Conservation (phyloP, 2,888 invertebrate genomes). For the Amphipoea lucens region DNA sequence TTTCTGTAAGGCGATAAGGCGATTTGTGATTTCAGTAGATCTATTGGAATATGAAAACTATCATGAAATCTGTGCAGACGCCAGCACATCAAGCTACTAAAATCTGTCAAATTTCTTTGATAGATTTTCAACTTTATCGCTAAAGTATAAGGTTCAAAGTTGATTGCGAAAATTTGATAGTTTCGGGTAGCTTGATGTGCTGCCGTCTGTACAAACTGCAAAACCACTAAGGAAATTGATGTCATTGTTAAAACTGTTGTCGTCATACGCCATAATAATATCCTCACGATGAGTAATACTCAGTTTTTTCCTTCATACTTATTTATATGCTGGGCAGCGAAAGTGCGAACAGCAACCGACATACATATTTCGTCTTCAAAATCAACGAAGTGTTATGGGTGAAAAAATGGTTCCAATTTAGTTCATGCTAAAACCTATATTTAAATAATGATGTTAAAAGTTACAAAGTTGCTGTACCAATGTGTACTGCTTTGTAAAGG, state of each 20-base stretch:
- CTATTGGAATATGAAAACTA: background rate
- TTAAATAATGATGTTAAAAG: background rate
- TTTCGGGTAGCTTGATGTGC: too few species aligned
- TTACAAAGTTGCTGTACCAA: background rate
- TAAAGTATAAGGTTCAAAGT: too few species aligned
- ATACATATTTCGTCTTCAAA: conserved; percentile 8
- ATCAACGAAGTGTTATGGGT: too few species aligned
- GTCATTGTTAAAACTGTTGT: conserved; percentile 27
- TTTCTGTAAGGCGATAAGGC: too few species aligned
- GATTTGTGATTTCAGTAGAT: background rate
- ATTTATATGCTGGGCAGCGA: conserved; percentile 58
- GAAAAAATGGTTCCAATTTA: background rate
- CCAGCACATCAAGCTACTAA: too few species aligned
- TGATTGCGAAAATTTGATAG: too few species aligned
- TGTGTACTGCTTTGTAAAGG: background rate
- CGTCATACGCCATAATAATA: conserved; percentile 3
- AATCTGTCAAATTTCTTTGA: too few species aligned
- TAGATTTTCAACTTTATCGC: too few species aligned
- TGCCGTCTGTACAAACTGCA: background rate
- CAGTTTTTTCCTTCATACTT: conserved; percentile 45
- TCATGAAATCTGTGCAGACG: background rate
- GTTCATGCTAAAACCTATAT: background rate
- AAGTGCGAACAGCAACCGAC: conserved; percentile 49
- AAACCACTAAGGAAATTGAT: background rate
- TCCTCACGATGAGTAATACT: conserved; percentile 42